phyloP scores from a whole-genome alignment of 2,113 vertebrate genomes.

The Cathartes aura region DNA sequence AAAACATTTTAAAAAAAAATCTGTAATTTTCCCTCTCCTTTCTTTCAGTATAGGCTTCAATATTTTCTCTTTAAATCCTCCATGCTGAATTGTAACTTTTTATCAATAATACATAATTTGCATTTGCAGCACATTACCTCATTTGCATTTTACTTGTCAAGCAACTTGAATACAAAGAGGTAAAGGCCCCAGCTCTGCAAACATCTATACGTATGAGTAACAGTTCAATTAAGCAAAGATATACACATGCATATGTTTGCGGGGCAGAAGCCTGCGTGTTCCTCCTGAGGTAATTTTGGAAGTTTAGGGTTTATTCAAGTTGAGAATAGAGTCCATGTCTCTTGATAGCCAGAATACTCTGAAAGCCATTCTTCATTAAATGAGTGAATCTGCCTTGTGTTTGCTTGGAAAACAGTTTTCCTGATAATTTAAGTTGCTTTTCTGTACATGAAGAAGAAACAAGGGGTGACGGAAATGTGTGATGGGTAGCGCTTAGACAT shows the following conservation, averaged over 20 bases:
- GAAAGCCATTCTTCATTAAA: not conserved
- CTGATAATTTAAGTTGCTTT: not conserved
- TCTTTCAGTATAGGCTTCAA: not conserved
- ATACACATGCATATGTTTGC: not conserved
- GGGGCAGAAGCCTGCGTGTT: not conserved
- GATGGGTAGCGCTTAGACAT: not conserved
- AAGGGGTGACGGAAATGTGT: not conserved
- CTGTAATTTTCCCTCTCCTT: not conserved
- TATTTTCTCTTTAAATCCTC: not conserved
- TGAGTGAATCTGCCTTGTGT: not conserved
- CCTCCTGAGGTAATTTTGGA: not conserved
- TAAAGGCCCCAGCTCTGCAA: not conserved
- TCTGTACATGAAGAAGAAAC: not conserved
- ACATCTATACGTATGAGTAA: not conserved
- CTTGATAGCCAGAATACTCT: not conserved
- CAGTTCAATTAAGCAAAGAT: constrained; percentile 27
- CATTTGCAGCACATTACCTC: not conserved
- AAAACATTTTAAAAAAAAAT: accelerated
- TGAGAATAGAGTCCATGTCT: not conserved
- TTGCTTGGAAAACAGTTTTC: not conserved
- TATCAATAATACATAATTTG: constrained; percentile 11
- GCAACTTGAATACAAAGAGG: constrained; percentile 39
- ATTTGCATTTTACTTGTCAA: constrained; percentile 54
- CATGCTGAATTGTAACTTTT: not conserved
- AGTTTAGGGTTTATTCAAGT: not conserved